A percentile compares a stretch with the other conserved stretches of the same genome.
Evolutionary conservation across 2,113 vertebrate genomes (phyloP).

Genomic region (Myocastor coypus): DNA sequence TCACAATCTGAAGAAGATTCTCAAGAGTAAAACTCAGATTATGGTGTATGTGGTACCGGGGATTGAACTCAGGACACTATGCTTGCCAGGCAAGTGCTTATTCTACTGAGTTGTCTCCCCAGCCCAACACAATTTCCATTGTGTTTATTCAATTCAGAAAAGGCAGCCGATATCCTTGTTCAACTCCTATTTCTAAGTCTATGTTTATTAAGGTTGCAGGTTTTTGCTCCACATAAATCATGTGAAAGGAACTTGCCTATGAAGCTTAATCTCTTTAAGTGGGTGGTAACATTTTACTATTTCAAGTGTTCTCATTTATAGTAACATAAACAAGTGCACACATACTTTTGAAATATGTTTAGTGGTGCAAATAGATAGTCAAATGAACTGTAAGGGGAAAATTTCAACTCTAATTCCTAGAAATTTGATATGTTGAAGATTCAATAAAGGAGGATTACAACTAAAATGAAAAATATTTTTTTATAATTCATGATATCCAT

Average conservation of each 20-base stretch:
- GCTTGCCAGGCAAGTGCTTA: too few species aligned
- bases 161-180: neutral
- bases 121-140: neutral
- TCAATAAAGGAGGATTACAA: neutral
- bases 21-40: neutral
- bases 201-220: neutral
- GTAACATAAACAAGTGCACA: neutral
- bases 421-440: neutral
- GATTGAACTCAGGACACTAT: too few species aligned
- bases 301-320: neutral
- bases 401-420: too few species aligned
- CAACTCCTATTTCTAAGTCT: neutral
- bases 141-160: neutral
- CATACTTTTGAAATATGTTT: neutral
- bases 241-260: neutral
- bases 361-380: too few species aligned
- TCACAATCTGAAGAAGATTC: neutral
- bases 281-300: neutral
- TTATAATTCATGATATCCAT: neutral
- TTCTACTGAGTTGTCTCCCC: too few species aligned
- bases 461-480: too few species aligned
- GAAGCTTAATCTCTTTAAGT: neutral
- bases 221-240: neutral
- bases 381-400: neutral
- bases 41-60: neutral